phyloP scores from a whole-genome alignment of 2,888 invertebrate genomes.

The Lepas anatifera region DNA sequence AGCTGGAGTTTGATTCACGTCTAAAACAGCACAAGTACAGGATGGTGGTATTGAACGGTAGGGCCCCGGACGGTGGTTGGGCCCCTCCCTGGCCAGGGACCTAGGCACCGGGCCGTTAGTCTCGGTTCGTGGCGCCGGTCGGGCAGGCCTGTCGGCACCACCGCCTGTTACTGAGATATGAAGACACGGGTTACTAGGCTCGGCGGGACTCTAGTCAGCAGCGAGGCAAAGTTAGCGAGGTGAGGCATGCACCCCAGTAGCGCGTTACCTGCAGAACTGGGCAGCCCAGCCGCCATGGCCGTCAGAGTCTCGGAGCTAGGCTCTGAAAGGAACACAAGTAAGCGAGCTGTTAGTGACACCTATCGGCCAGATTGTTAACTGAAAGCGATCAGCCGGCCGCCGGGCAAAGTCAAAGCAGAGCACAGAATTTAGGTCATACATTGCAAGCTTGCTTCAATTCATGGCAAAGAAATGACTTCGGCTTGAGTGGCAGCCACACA shows the following conservation, averaged over 20 bases:
- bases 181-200: too few species aligned
- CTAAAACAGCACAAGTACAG: neutral
- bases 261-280: slow-evolving; percentile 7
- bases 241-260: neutral
- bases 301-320: neutral
- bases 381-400: neutral
- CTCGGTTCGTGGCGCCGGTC: neutral
- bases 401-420: too few species aligned
- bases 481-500: too few species aligned
- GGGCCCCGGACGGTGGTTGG: neutral
- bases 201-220: too few species aligned
- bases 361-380: neutral
- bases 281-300: neutral
- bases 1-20: too few species aligned
- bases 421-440: too few species aligned
- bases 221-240: neutral
- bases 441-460: too few species aligned
- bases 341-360: too few species aligned
- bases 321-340: slow-evolving; percentile 6
- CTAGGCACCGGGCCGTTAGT: too few species aligned
- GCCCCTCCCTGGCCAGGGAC: too few species aligned
- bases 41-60: neutral
- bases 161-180: too few species aligned
- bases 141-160: neutral
- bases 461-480: too few species aligned